phyloP scores from a whole-genome alignment of 2,888 invertebrate species.

The Belgica antarctica region DNA sequence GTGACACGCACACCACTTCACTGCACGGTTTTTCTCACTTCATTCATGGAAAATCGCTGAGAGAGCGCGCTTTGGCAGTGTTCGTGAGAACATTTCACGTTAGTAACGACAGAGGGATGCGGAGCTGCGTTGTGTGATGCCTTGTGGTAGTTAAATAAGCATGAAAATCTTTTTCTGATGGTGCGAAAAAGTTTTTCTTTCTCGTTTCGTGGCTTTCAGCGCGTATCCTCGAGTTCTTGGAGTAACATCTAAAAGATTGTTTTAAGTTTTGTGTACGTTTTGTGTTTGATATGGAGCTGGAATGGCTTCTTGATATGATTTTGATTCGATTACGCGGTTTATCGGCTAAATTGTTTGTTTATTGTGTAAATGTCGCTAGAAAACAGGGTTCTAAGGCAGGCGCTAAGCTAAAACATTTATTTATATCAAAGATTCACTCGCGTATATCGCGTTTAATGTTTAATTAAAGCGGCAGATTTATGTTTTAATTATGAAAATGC shows the following conservation, averaged over 20 bases:
- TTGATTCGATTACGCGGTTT: background rate
- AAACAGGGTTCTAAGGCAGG: conserved; percentile 23
- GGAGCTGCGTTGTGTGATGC: background rate
- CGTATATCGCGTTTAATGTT: too few species aligned
- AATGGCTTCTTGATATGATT: background rate
- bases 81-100: background rate
- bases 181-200: conserved; percentile 6
- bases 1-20: background rate
- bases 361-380: background rate
- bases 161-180: conserved; percentile 36
- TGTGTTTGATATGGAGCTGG: background rate
- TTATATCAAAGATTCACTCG: too few species aligned
- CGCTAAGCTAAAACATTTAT: too few species aligned
- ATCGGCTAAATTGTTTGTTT: background rate
- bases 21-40: conserved; percentile 2
- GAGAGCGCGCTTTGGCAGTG: conserved; percentile 4
- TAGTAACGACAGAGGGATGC: conserved; percentile 3
- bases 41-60: conserved; percentile 38
- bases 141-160: conserved; percentile 41
- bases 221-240: background rate
- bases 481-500: background rate
- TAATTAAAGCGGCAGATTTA: background rate
- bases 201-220: background rate
- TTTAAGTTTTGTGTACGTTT: too few species aligned
- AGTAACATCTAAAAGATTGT: background rate